Percentiles rank a stretch among this genome's conserved stretches.
phyloP scores from a whole-genome alignment of 2,888 invertebrate species.

The Smittia sp. region DNA sequence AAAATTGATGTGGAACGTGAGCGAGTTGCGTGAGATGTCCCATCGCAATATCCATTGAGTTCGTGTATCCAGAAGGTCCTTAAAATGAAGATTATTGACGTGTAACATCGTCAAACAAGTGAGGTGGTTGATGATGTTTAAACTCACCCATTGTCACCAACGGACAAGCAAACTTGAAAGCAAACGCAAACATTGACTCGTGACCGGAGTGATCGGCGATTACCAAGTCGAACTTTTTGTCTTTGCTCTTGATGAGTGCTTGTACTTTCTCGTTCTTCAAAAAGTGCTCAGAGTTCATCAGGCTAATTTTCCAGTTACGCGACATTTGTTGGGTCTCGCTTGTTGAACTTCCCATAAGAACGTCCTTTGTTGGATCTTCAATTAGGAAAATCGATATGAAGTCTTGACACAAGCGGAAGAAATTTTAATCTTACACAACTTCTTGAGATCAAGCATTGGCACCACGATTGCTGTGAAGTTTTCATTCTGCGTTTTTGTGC shows the following conservation, averaged over 20 bases:
- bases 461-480: conserved; percentile 53
- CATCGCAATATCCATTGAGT: conserved; percentile 53
- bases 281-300: conserved; percentile 49
- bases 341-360: conserved; percentile 50
- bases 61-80: conserved; percentile 53
- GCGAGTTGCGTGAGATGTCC: conserved; percentile 52
- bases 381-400: background rate
- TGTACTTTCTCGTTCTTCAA: conserved; percentile 48
- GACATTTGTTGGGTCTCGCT: conserved; percentile 50
- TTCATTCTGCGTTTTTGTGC: conserved; percentile 50
- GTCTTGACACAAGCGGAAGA: background rate
- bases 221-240: conserved; percentile 53
- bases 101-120: too few species aligned
- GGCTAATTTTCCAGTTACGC: conserved; percentile 49
- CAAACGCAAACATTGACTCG: conserved; percentile 54
- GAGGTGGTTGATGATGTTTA: background rate
- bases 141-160: conserved; percentile 48
- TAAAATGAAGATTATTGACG: background rate
- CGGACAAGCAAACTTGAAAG: conserved; percentile 53
- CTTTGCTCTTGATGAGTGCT: conserved; percentile 48
- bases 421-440: conserved; percentile 46
- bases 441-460: conserved; percentile 50
- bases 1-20: conserved; percentile 49
- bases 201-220: conserved; percentile 54
- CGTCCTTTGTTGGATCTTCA: conserved; percentile 49